Base-by-base conservation (phyloP, 2,797 vertebrate genomes). In the Sternotherus odoratus region DNA sequence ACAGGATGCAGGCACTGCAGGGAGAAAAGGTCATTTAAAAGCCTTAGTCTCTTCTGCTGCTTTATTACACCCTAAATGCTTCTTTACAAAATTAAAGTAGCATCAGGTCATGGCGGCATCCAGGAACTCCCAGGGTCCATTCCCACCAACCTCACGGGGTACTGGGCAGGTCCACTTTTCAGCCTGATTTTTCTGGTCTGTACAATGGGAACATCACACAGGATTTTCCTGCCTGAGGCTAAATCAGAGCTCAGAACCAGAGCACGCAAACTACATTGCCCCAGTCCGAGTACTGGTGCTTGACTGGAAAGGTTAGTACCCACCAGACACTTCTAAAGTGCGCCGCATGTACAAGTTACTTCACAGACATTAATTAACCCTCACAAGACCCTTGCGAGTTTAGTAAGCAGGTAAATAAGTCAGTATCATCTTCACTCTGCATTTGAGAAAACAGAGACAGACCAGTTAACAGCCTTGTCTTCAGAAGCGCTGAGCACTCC, bases 181-280 rank as follows among this genome's bases (percentile, higher is more conserved):
- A 66, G 63, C 17, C 63, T 36, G 4, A n/a, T 66, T 36, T 17
- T 36, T 9, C 17, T 36, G 8, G 17, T n/a, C 17, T 66, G 33
- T 66, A 21, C 19, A 66, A 36, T 66, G 63, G 63, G n/a, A 66
- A 36, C 60, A 63, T 8, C 1, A 43, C n/a, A 56, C 1, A 1
- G 0, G 57, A 87, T 33, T 49, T 1, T 0, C 75, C 43, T 63
- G 19, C 60, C 33, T 15, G 16, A 63, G n/a, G 19, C 60, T 63
- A n/a, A 63, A 63, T 63, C 60, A 63, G 60, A 43, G 11, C 39
- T 72, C 36, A 26, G 69, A n/a, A 17, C 69, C 36, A 36, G n/a
- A 69, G 36, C 33, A 66, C 19, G 8, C 16, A n/a, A 66, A 66
- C 19, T 36, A 66, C 66, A 72, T 24, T 23, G 36, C 11, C 66